phyloP scores from a whole-genome alignment of 2,113 vertebrate genomes.

The Alectura lathami region DNA sequence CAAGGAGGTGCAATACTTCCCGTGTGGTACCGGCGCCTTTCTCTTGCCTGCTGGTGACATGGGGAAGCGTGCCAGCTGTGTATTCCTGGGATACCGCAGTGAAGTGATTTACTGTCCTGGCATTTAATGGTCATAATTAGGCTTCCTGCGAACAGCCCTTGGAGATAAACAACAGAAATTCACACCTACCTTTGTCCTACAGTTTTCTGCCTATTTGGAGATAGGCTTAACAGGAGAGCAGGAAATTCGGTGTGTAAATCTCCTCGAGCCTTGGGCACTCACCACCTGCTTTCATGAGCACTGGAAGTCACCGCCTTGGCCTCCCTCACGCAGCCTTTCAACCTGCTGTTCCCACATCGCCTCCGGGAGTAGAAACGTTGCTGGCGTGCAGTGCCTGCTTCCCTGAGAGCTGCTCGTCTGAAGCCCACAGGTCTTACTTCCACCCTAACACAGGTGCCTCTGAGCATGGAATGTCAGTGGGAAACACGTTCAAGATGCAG shows the following conservation, averaged over 20 bases:
- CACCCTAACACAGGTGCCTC: not conserved
- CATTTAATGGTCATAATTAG: conserved; percentile 78
- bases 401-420: conserved; percentile 24
- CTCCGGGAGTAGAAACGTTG: conserved; percentile 50
- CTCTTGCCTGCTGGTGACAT: not conserved
- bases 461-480: not conserved
- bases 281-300: not conserved
- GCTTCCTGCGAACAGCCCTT: conserved; percentile 60
- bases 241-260: conserved; percentile 54
- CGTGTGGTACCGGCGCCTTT: accelerated
- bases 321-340: conserved; percentile 29
- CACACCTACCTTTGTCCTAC: conserved; percentile 20
- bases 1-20: not conserved
- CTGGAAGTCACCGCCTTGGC: not conserved
- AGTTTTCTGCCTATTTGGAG: conserved; percentile 21
- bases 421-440: conserved; percentile 42
- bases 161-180: conserved; percentile 77
- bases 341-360: conserved; percentile 36
- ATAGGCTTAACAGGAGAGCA: not conserved
- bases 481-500: conserved; percentile 39
- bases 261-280: not conserved
- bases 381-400: conserved; percentile 33
- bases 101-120: conserved; percentile 73
- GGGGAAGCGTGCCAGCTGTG: not conserved
- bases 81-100: conserved; percentile 62